Evolutionary conservation across 2,888 invertebrate species (phyloP).

Genomic region (Lepeophtheirus nordmannii): DNA sequence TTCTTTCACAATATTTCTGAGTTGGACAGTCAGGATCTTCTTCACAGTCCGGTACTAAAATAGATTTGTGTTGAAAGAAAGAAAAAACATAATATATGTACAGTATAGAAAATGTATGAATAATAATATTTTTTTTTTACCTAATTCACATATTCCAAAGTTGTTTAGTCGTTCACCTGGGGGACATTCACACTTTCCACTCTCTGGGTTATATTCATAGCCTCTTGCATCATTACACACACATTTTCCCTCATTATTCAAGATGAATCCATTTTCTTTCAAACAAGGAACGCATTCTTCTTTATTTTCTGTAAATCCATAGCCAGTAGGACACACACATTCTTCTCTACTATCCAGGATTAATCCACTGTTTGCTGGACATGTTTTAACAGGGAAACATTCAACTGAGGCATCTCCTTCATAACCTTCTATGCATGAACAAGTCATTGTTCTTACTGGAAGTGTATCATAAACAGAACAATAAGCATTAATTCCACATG

Average conservation of each 20-base stretch:
- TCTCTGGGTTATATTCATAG: slow-evolving; percentile 47
- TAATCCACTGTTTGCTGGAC: slow-evolving; percentile 54
- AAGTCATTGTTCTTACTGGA: slow-evolving; percentile 74
- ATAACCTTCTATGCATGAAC: slow-evolving; percentile 74
- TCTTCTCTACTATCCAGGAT: slow-evolving; percentile 44
- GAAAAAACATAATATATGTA: background rate
- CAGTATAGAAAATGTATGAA: background rate
- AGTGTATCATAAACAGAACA: slow-evolving; percentile 67
- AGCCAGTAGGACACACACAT: slow-evolving; percentile 63
- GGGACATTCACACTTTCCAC: slow-evolving; percentile 35
- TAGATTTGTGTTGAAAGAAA: background rate
- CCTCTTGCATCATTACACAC: slow-evolving; percentile 55
- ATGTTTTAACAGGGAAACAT: slow-evolving; percentile 49
- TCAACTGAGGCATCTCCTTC: slow-evolving; percentile 69
- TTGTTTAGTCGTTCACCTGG: slow-evolving; percentile 23
- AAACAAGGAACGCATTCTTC: slow-evolving; percentile 62
- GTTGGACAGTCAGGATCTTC: slow-evolving; percentile 50
- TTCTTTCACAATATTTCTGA: slow-evolving; percentile 53
- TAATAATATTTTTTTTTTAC: background rate
- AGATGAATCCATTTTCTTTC: slow-evolving; percentile 53
- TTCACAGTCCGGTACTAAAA: slow-evolving; percentile 31
- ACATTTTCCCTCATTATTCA: slow-evolving; percentile 60
- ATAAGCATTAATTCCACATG: slow-evolving; percentile 60
- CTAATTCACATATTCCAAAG: slow-evolving; percentile 12
- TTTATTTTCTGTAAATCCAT: slow-evolving; percentile 50